Base-by-base conservation (phyloP, 2,113 vertebrate species). In the Boulengeromyrus knoepffleri region DNA sequence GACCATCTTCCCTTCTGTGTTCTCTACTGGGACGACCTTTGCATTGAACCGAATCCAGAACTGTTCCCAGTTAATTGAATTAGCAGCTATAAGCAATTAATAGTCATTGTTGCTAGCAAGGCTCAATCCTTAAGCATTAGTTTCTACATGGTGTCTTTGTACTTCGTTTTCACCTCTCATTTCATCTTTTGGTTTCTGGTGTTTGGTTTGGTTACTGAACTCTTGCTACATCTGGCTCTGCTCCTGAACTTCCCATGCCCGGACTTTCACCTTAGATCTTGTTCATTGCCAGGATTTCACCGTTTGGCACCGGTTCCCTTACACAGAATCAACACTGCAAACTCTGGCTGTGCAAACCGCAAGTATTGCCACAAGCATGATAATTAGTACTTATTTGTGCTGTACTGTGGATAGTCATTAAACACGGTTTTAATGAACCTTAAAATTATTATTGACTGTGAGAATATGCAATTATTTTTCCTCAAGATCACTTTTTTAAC, bases 371-470 rank as follows among this genome's bases (percentile, higher is more conserved):
- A 42, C 24, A 80, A 80, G 31, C 74, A 80, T 80, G 36, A 80
- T 80, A 36, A 80, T 80, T 85, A 85, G 42, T 46, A 47, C 45
- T 85, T 46, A 85, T 85, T 85, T 53, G 85, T 17, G 17, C 53
- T 87, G 12, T 53, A 87, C 50, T 87, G 24, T 53, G 31, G n/a
- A 19, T n/a, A 53, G 49, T 39, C 85, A 87, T 87, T 87, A 36
- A 87, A 53, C n/a, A 53, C 17, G 5, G 15, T 53, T 87, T 87
- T 42, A 87, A 87, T 87, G 85, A 87, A 87, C 85, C 27, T 87
- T 87, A 31, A 47, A 24, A 53, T 87, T 53, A 85, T 85, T 85
- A 85, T 85, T 85, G 83, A 85, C 83, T 85, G 39, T 47, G 45
- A 39, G 27, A 87, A 87, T 53, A 87, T 39, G 27, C 49, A 87